Percentiles rank a stretch among this genome's conserved stretches.
These are phyloP conservation scores for Pogona vitticeps DNA, from an alignment of 2,113 vertebrate genomes.

Conservation along the genomic window DNA sequence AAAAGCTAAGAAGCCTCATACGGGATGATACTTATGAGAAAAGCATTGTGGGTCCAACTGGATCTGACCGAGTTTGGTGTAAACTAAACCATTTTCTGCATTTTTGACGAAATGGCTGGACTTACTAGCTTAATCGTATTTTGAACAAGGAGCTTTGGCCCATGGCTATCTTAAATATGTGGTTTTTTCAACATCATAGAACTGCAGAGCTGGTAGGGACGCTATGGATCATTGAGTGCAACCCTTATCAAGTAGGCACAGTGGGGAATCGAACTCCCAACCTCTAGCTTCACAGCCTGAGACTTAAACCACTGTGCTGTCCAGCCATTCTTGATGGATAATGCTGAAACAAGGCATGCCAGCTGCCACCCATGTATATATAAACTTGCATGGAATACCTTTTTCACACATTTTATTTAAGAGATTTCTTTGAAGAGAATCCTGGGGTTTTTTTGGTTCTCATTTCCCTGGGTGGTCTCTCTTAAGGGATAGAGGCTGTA, in stretches of 20 bases:
- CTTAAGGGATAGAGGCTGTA: neutral
- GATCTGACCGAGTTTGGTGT: neutral
- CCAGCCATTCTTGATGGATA: neutral
- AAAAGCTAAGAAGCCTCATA: no score
- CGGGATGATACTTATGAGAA: no score
- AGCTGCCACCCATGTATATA: neutral
- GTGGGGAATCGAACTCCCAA: no score
- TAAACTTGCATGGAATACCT: neutral
- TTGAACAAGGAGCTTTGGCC: no score
- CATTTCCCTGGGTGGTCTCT: slow-evolving; percentile 31
- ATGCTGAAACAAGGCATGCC: no score
- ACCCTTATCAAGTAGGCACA: no score
- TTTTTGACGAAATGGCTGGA: neutral
- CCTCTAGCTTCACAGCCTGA: no score
- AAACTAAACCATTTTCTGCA: neutral
- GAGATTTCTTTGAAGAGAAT: neutral
- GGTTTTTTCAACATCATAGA: no score
- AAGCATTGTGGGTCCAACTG: neutral
- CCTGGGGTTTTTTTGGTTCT: neutral
- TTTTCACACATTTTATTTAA: neutral
- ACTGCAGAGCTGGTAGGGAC: no score
- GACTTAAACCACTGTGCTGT: no score
- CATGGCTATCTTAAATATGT: neutral
- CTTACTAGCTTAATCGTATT: neutral
- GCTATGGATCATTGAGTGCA: no score